Evolutionary conservation across 2,113 vertebrate genomes (phyloP).

Genomic region (Gymnogyps californianus): DNA sequence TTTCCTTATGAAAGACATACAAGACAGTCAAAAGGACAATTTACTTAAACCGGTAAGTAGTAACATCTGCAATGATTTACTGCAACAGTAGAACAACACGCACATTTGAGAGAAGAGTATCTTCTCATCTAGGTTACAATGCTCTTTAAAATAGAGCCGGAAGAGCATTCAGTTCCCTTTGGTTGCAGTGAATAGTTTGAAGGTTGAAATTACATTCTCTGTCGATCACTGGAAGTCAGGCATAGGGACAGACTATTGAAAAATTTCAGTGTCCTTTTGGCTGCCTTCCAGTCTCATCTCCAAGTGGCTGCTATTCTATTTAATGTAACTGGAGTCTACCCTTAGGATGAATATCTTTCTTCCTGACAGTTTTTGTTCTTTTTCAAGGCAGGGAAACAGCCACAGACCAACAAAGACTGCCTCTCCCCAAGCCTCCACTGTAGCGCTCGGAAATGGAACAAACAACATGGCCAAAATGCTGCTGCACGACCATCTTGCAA

Average conservation of each 20-base stretch:
- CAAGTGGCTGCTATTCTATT: slow-evolving; percentile 38
- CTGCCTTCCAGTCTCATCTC: slow-evolving; percentile 62
- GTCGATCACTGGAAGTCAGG: slow-evolving; percentile 32
- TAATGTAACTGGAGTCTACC: slow-evolving; percentile 58
- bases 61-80: background rate
- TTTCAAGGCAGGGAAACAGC: slow-evolving; percentile 2
- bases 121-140: slow-evolving; percentile 10
- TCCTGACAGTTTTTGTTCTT: slow-evolving; percentile 42
- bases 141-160: background rate
- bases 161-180: background rate
- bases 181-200: slow-evolving; percentile 21
- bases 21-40: background rate
- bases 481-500: background rate
- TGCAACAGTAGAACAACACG: background rate
- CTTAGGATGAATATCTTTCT: slow-evolving; percentile 41
- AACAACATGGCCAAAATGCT: background rate
- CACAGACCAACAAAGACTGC: background rate
- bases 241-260: slow-evolving; percentile 51
- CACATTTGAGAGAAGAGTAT: background rate
- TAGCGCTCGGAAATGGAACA: background rate
- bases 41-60: background rate
- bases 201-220: slow-evolving; percentile 65
- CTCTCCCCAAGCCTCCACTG: fast-evolving
- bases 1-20: background rate
- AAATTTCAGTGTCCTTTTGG: slow-evolving; percentile 58